These are phyloP conservation scores for Gymnocheta viridis DNA, from an alignment of 2,888 invertebrate species.

Conservation along the genomic window DNA sequence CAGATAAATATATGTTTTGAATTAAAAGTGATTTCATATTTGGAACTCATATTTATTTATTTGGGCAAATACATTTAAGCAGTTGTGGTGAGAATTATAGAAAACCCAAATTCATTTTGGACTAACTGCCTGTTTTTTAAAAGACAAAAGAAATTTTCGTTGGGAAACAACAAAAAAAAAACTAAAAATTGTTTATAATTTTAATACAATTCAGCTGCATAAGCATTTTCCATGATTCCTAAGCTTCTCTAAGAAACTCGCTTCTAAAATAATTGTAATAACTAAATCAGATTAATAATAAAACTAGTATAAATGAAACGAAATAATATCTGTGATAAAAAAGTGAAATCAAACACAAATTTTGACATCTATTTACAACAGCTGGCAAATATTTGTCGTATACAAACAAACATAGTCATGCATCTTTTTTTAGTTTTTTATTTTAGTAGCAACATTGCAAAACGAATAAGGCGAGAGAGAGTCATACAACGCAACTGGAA, in stretches of 20 bases:
- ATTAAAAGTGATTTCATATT: slow-evolving; percentile 2
- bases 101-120: too few relatives aligned
- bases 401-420: neutral
- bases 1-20: neutral
- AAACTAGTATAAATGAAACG: too few relatives aligned
- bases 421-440: too few relatives aligned
- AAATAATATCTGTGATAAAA: too few relatives aligned
- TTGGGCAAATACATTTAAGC: neutral
- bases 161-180: too few relatives aligned
- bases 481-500: neutral
- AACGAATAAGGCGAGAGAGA: neutral
- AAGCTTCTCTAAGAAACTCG: neutral
- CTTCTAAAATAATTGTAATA: too few relatives aligned
- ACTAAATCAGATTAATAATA: too few relatives aligned
- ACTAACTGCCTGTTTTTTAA: too few relatives aligned
- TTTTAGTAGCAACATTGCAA: neutral
- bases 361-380: slow-evolving; percentile 32
- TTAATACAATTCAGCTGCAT: too few relatives aligned
- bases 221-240: too few relatives aligned
- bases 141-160: too few relatives aligned
- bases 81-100: slow-evolving; percentile 3
- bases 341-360: neutral
- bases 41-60: neutral
- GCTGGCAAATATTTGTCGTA: slow-evolving; percentile 54
- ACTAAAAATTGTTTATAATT: too few relatives aligned